phyloP scores from a whole-genome alignment of 2,888 invertebrate species.

The Rhamnusium bicolor region DNA sequence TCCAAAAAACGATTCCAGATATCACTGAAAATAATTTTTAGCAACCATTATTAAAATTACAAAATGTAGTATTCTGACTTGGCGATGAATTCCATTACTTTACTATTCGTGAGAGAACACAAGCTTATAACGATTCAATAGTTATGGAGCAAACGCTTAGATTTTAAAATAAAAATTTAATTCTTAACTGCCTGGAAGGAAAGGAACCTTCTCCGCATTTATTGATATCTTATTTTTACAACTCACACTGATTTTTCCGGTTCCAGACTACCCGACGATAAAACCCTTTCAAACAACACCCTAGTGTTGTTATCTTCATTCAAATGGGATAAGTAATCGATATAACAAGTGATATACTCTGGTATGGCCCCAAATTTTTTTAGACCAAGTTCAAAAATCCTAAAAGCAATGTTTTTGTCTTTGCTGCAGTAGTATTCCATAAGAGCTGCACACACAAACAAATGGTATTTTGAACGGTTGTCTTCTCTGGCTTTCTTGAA shows the following conservation, averaged over 20 bases:
- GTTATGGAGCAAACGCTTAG: too few species aligned
- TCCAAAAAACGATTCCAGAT: conserved; percentile 99
- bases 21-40: conserved; percentile 75
- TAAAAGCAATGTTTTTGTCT: conserved; percentile 96
- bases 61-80: too few species aligned
- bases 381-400: conserved; percentile 97
- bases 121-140: too few species aligned
- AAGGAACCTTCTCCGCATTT: too few species aligned
- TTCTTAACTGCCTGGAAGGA: too few species aligned
- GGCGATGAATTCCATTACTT: too few species aligned
- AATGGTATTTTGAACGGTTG: conserved; percentile 87
- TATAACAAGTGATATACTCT: conserved; percentile 95
- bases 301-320: conserved; percentile 99
- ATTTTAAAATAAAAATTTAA: too few species aligned
- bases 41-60: too few species aligned
- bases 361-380: conserved; percentile 97
- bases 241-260: conserved; percentile 91
- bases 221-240: neutral
- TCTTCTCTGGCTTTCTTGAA: conserved; percentile 98
- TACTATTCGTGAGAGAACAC: too few species aligned
- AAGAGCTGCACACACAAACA: conserved; percentile 96
- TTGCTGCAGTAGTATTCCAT: conserved; percentile 99
- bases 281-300: conserved; percentile 97
- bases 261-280: conserved; percentile 92
- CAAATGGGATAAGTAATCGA: conserved; percentile 97